These are phyloP conservation scores for Chalcosyrphus nemorum DNA, from an alignment of 2,888 invertebrate species.

Conservation along the genomic window DNA sequence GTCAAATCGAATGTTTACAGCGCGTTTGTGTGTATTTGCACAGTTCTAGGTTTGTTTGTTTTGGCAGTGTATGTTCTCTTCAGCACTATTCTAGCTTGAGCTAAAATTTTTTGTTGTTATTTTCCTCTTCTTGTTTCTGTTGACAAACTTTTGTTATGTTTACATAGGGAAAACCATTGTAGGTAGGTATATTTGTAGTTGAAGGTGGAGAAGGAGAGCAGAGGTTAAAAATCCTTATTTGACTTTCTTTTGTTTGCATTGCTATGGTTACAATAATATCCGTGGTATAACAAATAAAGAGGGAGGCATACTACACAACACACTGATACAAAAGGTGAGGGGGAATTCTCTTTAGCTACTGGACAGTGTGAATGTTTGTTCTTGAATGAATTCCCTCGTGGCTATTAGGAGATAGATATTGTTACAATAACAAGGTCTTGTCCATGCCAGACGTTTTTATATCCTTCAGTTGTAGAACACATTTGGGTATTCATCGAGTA, in stretches of 20 bases:
- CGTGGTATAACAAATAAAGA: not conserved
- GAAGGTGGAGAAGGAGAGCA: not conserved
- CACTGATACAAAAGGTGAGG: not conserved
- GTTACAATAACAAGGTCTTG: too few species aligned
- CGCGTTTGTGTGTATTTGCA: constrained; percentile 63
- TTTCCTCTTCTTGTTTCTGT: too few species aligned
- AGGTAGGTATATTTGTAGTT: not conserved
- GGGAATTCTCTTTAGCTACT: constrained; percentile 1
- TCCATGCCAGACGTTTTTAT: too few species aligned
- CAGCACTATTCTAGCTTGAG: constrained; percentile 64
- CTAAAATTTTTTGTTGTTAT: constrained; percentile 28
- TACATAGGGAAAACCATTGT: constrained; percentile 49
- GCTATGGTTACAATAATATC: constrained; percentile 31
- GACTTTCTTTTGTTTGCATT: constrained; percentile 49
- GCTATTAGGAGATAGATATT: not conserved
- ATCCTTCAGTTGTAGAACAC: too few species aligned
- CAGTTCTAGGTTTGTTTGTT: constrained; percentile 63
- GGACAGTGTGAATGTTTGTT: constrained; percentile 10
- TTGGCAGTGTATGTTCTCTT: constrained; percentile 63
- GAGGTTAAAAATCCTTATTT: constrained; percentile 57
- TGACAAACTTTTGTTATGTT: constrained; percentile 60
- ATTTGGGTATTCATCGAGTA: too few species aligned
- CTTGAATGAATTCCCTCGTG: not conserved
- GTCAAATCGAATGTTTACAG: constrained; percentile 59
- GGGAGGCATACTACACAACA: too few species aligned